phyloP scores from a whole-genome alignment of 2,797 vertebrate genomes.

The Galago senegalensis region DNA sequence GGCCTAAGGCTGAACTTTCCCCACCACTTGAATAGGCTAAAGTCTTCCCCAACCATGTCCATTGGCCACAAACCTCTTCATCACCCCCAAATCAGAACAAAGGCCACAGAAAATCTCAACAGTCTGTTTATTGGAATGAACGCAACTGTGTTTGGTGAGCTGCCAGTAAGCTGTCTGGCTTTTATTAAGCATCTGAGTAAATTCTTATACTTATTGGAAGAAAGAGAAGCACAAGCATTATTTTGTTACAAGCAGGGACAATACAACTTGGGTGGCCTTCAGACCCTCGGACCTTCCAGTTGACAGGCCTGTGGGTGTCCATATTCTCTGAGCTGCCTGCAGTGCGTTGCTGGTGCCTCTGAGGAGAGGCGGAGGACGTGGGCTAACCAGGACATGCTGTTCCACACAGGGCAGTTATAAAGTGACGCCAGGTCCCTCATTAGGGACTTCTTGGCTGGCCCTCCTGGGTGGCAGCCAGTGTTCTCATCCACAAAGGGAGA shows the following conservation, averaged over 20 bases:
- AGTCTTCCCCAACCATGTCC: neutral
- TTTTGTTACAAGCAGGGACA: neutral
- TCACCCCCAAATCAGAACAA: neutral
- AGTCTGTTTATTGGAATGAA: neutral
- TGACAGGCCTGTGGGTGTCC: conserved; percentile 11
- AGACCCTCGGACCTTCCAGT: neutral
- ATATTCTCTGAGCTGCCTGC: neutral
- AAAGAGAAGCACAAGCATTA: neutral
- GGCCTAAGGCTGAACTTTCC: neutral
- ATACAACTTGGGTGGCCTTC: neutral
- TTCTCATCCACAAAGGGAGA: conserved; percentile 50
- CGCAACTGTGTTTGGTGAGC: neutral
- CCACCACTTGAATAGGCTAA: neutral
- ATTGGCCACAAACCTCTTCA: neutral
- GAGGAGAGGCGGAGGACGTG: neutral
- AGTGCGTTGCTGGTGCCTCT: neutral
- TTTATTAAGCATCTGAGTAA: conserved; percentile 19
- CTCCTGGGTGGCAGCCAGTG: neutral
- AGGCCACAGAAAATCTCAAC: neutral
- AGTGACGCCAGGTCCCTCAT: conserved; percentile 20
- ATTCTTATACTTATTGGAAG: neutral
- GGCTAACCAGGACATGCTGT: conserved; percentile 58
- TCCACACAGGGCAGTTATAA: neutral
- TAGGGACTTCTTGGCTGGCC: conserved; percentile 4
- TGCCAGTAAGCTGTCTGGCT: conserved; percentile 15